A percentile compares a stretch with the other conserved stretches of the same genome.
phyloP scores from a whole-genome alignment of 2,888 invertebrate genomes.

The Platycheirus rosarum region DNA sequence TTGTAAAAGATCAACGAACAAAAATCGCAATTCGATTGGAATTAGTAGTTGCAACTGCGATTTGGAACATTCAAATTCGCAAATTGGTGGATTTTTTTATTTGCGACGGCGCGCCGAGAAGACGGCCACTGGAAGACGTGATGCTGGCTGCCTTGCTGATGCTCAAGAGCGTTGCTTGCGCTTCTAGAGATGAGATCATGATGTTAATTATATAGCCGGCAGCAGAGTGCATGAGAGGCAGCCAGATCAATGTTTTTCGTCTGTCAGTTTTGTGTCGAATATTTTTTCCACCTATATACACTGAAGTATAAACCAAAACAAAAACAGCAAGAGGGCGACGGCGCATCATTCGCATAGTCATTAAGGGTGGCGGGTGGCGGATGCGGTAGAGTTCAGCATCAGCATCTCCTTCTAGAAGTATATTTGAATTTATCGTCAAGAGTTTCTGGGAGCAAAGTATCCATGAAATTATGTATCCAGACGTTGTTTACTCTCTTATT shows the following conservation, averaged over 20 bases:
- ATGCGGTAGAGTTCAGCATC: conserved; percentile 46
- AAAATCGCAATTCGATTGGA: not conserved
- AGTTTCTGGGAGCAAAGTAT: conserved; percentile 54
- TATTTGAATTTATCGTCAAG: conserved; percentile 13
- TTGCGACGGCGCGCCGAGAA: no score
- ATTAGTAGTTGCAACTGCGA: conserved; percentile 10
- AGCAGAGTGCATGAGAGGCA: conserved; percentile 58
- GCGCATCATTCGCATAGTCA: conserved; percentile 61
- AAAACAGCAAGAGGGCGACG: conserved; percentile 46
- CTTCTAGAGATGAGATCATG: conserved; percentile 69
- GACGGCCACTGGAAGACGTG: no score
- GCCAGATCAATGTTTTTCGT: conserved; percentile 70
- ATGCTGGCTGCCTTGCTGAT: conserved; percentile 8
- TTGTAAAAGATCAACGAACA: no score
- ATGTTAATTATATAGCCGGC: conserved; percentile 70
- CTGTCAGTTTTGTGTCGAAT: conserved; percentile 72
- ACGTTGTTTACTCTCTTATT: conserved; percentile 65
- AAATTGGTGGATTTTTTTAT: conserved; percentile 61
- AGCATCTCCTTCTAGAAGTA: conserved; percentile 18
- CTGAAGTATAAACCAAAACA: conserved; percentile 52
- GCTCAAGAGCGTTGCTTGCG: conserved; percentile 23
- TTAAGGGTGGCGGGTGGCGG: conserved; percentile 56
- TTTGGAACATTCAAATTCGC: conserved; percentile 44
- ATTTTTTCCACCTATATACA: conserved; percentile 65
- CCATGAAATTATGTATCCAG: conserved; percentile 65